Base-by-base conservation (phyloP, 2,113 vertebrate genomes). In the Cyanoliseus patagonus region DNA sequence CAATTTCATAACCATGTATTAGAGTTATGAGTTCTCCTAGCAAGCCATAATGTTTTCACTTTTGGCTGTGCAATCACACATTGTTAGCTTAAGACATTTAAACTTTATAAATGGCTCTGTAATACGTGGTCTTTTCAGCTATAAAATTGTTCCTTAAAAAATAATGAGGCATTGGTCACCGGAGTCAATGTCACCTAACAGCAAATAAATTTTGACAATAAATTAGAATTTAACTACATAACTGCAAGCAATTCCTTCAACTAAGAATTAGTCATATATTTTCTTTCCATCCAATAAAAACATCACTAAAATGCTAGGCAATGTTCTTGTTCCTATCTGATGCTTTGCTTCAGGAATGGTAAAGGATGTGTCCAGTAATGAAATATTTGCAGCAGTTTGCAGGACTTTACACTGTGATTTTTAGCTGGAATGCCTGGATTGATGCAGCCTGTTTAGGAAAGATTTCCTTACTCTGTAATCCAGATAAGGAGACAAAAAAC, bases 31-130 rank as follows among this genome's bases (percentile, higher is more conserved):
- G 83, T 90, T 96, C 96, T 96, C 62, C 92, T 88, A 95, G 94
- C 76, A 96, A 97, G 86, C 69, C 82, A 68, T 86, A 97, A 96
- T 83, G 88, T 89, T 97, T 96, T 97, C 86, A 90, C 76, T 96
- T 96, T 95, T 90, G 96, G 92, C 89, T 95, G 42, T 82, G 74
- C 90, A 95, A 94, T 97, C 96, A 96, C 94, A 95, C 88, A 95
- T 73, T 92, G 94, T 92, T 97, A 96, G 77, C 64, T 73, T 90
- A 93, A 96, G 94, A 97, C 46, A 82, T 85, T 92, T 95, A 95
- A 95, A 75, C 23, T 66, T 82, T 91, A 95, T 95, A 94, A 97
- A 97, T 94, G 85, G 53, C n/a, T 95, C 77, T 62, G 77, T 97
- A 89, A 95, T 94, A 91, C 18, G 55, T 73, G 88, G 63, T 92